These are phyloP conservation scores for Tokudaia tokunoshimensis DNA, from an alignment of 2,797 vertebrate genomes.

Conservation along the genomic window DNA sequence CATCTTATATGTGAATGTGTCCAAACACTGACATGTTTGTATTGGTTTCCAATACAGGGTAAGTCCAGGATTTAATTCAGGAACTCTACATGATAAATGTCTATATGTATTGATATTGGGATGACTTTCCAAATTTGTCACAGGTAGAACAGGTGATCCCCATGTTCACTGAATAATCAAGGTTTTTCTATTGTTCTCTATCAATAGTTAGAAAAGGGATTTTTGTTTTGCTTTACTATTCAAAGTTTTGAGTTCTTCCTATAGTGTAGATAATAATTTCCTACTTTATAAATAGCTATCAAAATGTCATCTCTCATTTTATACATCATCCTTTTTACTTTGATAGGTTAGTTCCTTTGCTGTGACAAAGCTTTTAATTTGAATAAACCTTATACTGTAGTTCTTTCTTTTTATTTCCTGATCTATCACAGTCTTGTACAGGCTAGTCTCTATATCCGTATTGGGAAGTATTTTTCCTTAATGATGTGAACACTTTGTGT, in stretches of 20 bases:
- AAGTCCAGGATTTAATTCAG: neutral
- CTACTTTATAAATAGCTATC: neutral
- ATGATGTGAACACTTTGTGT: neutral
- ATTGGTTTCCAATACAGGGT: neutral
- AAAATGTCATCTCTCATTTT: neutral
- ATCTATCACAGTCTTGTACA: neutral
- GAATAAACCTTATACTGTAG: neutral
- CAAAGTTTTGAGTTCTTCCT: neutral
- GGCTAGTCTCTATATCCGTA: neutral
- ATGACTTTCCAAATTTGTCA: neutral
- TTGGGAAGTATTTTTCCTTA: neutral
- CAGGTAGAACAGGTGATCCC: neutral
- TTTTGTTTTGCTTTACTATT: neutral
- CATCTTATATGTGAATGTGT: neutral
- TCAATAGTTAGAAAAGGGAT: neutral
- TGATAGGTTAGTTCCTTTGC: neutral
- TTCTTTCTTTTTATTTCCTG: neutral
- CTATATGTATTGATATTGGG: neutral
- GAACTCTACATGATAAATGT: neutral
- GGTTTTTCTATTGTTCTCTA: neutral
- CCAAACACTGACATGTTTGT: neutral
- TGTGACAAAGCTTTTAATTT: neutral
- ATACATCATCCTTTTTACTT: neutral
- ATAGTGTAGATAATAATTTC: neutral
- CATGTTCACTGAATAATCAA: neutral